Percentiles rank a stretch among this genome's conserved stretches.
Conservation (phyloP, 2,888 invertebrate genomes). For the Harpagoxenus sublaevis region DNA sequence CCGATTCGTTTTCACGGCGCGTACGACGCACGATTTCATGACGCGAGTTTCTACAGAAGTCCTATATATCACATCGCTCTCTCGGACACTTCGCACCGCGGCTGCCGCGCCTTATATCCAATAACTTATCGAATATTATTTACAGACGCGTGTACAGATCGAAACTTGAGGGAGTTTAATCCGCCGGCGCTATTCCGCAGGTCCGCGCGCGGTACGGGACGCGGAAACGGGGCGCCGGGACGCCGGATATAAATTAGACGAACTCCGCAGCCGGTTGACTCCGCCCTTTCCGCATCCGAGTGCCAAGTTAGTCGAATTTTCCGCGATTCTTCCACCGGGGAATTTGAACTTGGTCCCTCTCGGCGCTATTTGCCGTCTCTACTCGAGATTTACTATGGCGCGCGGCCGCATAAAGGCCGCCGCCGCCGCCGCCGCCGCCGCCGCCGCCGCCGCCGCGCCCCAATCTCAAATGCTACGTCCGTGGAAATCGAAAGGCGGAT, state of each 20-base stretch:
- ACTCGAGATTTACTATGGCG: slow-evolving; percentile 68
- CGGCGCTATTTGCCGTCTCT: slow-evolving; percentile 64
- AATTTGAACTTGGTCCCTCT: slow-evolving; percentile 71
- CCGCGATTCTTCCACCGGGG: slow-evolving; percentile 75
- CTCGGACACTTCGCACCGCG: slow-evolving; percentile 56
- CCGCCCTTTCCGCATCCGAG: slow-evolving; percentile 79
- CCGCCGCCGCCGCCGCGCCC: slow-evolving; percentile 46
- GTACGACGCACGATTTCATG: slow-evolving; percentile 44
- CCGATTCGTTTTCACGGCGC: slow-evolving; percentile 34
- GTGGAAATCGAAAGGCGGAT: slow-evolving; percentile 48
- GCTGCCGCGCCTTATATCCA: slow-evolving; percentile 57
- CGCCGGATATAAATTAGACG: slow-evolving; percentile 77
- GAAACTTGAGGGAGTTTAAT: slow-evolving; percentile 72
- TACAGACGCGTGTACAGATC: slow-evolving; percentile 65
- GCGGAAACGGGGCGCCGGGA: slow-evolving; percentile 58
- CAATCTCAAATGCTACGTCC: slow-evolving; percentile 56
- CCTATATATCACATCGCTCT: slow-evolving; percentile 65
- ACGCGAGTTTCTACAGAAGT: slow-evolving; percentile 68
- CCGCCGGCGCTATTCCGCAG: slow-evolving; percentile 59
- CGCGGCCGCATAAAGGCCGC: slow-evolving; percentile 40
- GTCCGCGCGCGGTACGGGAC: slow-evolving; percentile 38
- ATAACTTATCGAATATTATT: slow-evolving; percentile 74
- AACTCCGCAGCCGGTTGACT: slow-evolving; percentile 74
- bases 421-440: slow-evolving; percentile 4
- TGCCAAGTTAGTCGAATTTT: slow-evolving; percentile 78